These are phyloP conservation scores for Anthophora plumipes DNA, from an alignment of 2,888 invertebrate species.

Conservation along the genomic window DNA sequence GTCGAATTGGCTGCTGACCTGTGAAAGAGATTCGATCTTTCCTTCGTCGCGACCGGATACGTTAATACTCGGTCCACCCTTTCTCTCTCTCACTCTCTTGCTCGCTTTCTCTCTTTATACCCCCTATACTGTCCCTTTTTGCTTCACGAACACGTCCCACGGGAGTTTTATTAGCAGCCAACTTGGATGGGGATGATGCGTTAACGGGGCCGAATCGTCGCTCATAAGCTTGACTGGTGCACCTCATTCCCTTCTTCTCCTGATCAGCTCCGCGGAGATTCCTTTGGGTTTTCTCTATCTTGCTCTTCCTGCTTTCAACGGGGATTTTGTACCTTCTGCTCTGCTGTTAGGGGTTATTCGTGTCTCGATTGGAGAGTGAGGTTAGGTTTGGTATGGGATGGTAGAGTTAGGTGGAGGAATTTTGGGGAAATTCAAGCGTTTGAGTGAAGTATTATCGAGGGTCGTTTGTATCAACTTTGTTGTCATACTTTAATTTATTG, in stretches of 20 bases:
- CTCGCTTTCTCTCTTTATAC: not conserved
- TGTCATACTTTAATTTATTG: too few relatives aligned
- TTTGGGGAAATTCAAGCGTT: too few relatives aligned
- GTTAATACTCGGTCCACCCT: constrained; percentile 51
- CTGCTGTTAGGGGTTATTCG: too few relatives aligned
- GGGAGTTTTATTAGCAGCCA: constrained; percentile 54
- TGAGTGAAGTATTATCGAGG: too few relatives aligned
- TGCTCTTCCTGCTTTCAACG: too few relatives aligned
- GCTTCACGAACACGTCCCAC: not conserved
- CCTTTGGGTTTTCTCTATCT: not conserved
- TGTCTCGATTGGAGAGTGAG: too few relatives aligned
- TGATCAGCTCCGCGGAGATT: constrained; percentile 28
- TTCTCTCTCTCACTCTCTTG: not conserved
- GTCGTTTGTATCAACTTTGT: too few relatives aligned
- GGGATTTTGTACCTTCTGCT: too few relatives aligned
- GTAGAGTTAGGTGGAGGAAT: too few relatives aligned
- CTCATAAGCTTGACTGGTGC: constrained; percentile 30
- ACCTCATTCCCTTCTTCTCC: not conserved
- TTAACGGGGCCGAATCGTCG: constrained; percentile 51
- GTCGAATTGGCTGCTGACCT: constrained; percentile 58
- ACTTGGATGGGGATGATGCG: constrained; percentile 10
- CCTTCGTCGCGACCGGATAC: constrained; percentile 37
- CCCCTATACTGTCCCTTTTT: not conserved
- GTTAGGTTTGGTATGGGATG: too few relatives aligned
- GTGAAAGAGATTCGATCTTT: constrained; percentile 60